These are phyloP conservation scores for Ceratitis capitata DNA, from an alignment of 1,140 invertebrate genomes.

Conservation along the genomic window DNA sequence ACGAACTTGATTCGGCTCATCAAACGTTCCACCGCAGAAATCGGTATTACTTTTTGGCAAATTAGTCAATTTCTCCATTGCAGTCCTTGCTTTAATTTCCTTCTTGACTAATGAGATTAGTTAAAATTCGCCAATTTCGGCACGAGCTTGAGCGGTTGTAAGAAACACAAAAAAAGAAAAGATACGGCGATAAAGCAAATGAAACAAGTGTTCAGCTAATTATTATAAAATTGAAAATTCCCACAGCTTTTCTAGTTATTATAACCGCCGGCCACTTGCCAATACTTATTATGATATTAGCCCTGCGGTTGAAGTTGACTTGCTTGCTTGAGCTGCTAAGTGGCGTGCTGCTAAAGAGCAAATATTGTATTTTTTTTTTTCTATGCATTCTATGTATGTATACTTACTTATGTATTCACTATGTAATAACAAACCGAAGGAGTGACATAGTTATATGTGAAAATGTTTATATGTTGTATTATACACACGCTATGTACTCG, in stretches of 20 bases:
- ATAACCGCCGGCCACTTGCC: background rate
- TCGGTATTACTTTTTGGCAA: too few species aligned
- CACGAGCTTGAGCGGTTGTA: background rate
- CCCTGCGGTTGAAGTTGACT: background rate
- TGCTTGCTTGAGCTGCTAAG: background rate
- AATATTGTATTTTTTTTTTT: background rate
- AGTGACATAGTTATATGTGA: background rate
- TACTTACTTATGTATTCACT: background rate
- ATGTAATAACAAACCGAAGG: too few species aligned
- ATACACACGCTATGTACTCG: background rate
- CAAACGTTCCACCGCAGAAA: too few species aligned
- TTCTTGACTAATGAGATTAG: background rate
- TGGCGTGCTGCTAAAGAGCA: too few species aligned
- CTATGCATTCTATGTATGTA: background rate
- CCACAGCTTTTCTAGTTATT: background rate
- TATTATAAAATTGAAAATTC: background rate
- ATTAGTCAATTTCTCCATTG: too few species aligned
- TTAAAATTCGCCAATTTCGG: background rate
- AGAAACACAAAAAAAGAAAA: background rate
- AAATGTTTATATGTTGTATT: background rate
- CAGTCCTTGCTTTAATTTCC: too few species aligned
- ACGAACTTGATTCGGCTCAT: too few species aligned
- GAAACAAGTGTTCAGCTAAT: slow-evolving; percentile 5
- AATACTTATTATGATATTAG: background rate
- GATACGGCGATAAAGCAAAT: background rate